Evolutionary conservation across 2,888 invertebrate genomes (phyloP), one percentile per base, ranked within the genome.

Genomic region (Thelaira solivaga): DNA sequence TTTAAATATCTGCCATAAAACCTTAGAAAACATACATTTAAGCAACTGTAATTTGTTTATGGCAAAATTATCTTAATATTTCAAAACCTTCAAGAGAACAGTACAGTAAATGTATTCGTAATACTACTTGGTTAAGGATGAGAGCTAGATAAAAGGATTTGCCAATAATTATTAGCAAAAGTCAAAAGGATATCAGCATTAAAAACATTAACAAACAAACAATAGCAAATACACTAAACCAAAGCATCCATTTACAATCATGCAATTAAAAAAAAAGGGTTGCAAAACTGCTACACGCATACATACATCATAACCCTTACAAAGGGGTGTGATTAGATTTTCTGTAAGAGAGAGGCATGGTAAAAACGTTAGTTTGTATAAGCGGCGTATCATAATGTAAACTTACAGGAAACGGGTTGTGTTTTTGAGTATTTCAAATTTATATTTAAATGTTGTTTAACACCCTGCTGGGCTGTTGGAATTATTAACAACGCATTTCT

Each of bases 131-230:
- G 20, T 20, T 39, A 64, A 53, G 74, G 64, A 53, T 71, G 64
- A 59, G 53, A 18, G 47, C 64, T 59, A 65, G 74, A 78, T 78
- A 78, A 78, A 78, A 78, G 78, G 78, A 78, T 78, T 74, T 78
- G 78, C 78, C 78, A 78, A 78, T 78, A 78, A 74, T 74, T 78
- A 78, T 78, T 74, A 71, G 74, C 53, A 65, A 68, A 64, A 78
- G 73, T 78, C 78, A 74, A 78, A 78, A 69, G 73, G 68, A 74
- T 74, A 78, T 74, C 73, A 69, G 31, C 64, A 74, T 74, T 74
- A 72, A 74, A 67, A 67, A 77, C 77, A 73, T 77, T 69, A 61
- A 69, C 61, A 61, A 76, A 65, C 51, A 65, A 31, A 16, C 5
- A 47, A 62, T 24, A 20, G 41, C 2, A 31, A 31, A 31, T 8